Conservation (phyloP, 2,888 invertebrate species). For the Plemyria rubiginata region DNA sequence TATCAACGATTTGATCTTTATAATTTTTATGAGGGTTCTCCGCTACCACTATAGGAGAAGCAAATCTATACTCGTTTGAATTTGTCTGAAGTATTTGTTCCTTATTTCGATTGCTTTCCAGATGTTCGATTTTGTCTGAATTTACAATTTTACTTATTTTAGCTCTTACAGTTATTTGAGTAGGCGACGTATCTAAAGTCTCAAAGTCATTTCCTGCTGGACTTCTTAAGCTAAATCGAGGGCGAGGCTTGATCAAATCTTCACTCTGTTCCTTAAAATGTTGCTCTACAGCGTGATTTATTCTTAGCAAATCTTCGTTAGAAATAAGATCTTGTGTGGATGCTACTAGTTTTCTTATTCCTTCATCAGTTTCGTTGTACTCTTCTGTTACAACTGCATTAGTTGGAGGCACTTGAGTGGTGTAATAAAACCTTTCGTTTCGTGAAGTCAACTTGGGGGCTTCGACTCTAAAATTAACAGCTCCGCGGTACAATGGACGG, state of each 20-base stretch:
- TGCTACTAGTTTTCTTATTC: conserved; percentile 81
- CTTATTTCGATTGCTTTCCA: conserved; percentile 47
- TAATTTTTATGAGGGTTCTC: conserved; percentile 57
- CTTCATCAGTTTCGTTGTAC: conserved; percentile 55
- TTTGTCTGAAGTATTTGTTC: conserved; percentile 52
- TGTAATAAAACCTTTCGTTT: conserved; percentile 67
- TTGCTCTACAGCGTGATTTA: conserved; percentile 82
- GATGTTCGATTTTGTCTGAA: conserved; percentile 51
- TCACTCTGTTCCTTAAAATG: conserved; percentile 59
- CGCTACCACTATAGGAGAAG: conserved; percentile 79
- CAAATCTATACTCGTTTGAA: conserved; percentile 65
- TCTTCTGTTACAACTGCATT: conserved; percentile 37
- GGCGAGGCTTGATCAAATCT: conserved; percentile 66
- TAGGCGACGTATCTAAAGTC: conserved; percentile 49
- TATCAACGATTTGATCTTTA: conserved; percentile 69
- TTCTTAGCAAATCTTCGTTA: conserved; percentile 86
- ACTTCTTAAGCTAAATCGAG: conserved; percentile 51
- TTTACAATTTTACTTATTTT: conserved; percentile 68
- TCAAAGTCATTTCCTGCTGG: conserved; percentile 48
- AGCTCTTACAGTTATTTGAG: conserved; percentile 65
- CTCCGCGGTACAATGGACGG: conserved; percentile 56
- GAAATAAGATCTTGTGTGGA: conserved; percentile 86
- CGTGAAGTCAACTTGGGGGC: conserved; percentile 59
- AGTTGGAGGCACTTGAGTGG: conserved; percentile 52
- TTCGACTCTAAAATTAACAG: conserved; percentile 64